Percentiles rank a stretch among this genome's conserved stretches.
Conservation (phyloP, 2,113 vertebrate species). For the Tenrec ecaudatus region DNA sequence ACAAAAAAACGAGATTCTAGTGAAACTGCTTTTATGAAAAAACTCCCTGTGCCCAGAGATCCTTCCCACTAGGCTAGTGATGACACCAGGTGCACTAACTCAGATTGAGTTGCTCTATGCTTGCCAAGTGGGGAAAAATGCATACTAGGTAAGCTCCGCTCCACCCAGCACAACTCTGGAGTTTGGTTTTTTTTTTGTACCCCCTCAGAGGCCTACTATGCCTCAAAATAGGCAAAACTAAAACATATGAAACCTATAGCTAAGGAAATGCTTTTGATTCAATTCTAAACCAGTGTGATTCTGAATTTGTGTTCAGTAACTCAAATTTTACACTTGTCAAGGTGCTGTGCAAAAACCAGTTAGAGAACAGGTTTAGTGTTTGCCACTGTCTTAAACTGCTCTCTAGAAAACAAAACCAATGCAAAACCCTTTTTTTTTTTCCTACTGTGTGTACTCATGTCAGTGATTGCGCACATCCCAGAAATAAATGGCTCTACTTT, state of each 20-base stretch:
- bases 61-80: too few relatives aligned
- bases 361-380: not conserved
- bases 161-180: too few relatives aligned
- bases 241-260: not conserved
- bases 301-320: constrained; percentile 43
- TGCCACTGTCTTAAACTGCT: not conserved
- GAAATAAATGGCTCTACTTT: not conserved
- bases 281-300: constrained; percentile 43
- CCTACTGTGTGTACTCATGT: not conserved
- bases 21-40: too few relatives aligned
- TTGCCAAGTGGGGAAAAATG: too few relatives aligned
- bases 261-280: constrained; percentile 28
- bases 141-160: too few relatives aligned
- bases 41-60: too few relatives aligned
- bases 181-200: too few relatives aligned
- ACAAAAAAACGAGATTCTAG: too few relatives aligned
- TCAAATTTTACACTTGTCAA: not conserved
- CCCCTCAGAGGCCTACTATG: not conserved
- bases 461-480: not conserved
- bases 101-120: too few relatives aligned
- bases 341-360: constrained; percentile 17
- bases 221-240: constrained; percentile 35
- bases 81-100: too few relatives aligned
- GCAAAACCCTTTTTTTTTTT: not conserved
- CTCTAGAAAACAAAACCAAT: constrained; percentile 26